A percentile compares a stretch with the other conserved stretches of the same genome.
phyloP scores from a whole-genome alignment of 2,888 invertebrate species.

The Drosophila picticornis region DNA sequence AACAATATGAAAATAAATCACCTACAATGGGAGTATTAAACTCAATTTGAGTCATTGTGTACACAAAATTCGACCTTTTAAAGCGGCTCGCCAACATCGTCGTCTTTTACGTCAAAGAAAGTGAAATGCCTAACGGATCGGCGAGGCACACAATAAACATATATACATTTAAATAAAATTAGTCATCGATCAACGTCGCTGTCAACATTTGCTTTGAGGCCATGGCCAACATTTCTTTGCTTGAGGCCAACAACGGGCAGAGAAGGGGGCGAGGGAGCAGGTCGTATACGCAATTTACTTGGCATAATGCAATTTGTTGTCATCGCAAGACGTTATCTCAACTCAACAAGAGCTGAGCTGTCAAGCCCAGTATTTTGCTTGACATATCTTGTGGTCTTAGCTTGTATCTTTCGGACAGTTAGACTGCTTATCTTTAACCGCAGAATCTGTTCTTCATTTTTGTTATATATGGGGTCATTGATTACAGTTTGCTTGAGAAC shows the following conservation, averaged over 20 bases:
- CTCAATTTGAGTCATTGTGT: slow-evolving; percentile 52
- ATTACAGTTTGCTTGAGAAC: slow-evolving; percentile 5
- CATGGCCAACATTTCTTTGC: slow-evolving; percentile 60
- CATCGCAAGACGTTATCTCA: slow-evolving; percentile 33
- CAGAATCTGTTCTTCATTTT: slow-evolving; percentile 12
- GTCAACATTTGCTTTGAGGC: slow-evolving; percentile 43
- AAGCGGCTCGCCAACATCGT: slow-evolving; percentile 1
- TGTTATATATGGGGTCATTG: slow-evolving; percentile 14
- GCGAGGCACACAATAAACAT: slow-evolving; percentile 2
- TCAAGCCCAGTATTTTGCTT: slow-evolving; percentile 27
- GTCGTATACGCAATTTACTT: slow-evolving; percentile 46
- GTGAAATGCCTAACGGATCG: slow-evolving; percentile 57
- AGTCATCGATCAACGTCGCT: slow-evolving; percentile 66
- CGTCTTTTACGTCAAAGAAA: slow-evolving; percentile 65
- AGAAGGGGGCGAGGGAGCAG: neutral
- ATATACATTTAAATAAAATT: slow-evolving; percentile 41
- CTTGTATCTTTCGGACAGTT: slow-evolving; percentile 32
- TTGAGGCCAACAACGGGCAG: slow-evolving; percentile 1
- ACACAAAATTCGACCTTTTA: slow-evolving; percentile 38
- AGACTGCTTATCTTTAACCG: slow-evolving; percentile 42
- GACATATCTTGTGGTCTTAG: slow-evolving; percentile 32
- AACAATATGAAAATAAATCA: neutral
- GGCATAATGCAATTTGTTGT: slow-evolving; percentile 26
- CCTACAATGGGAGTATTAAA: slow-evolving; percentile 13
- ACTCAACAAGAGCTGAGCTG: slow-evolving; percentile 20